phyloP scores from a whole-genome alignment of 2,888 invertebrate species.

The Tetramorium bicarinatum region DNA sequence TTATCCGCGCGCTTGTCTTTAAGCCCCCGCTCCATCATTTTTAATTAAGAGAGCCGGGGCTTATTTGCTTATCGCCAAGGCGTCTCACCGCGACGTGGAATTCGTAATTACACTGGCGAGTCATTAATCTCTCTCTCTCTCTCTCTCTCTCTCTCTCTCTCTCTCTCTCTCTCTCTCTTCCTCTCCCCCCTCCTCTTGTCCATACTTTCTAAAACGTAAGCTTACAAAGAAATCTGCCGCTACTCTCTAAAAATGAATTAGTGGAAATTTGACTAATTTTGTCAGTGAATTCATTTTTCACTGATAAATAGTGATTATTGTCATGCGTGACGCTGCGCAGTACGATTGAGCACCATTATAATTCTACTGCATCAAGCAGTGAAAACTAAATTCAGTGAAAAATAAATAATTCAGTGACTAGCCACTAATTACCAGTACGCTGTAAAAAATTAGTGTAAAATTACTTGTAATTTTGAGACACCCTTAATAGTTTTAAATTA shows the following conservation, averaged over 20 bases:
- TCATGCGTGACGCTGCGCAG: no score
- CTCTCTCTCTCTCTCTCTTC: not conserved
- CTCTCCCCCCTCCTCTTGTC: slow-evolving; percentile 32
- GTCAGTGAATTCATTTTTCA: no score
- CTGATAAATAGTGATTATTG: no score
- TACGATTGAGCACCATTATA: no score
- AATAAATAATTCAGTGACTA: no score
- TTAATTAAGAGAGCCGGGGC: slow-evolving; percentile 75
- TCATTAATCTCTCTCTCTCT: slow-evolving; percentile 15
- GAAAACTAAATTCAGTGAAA: no score
- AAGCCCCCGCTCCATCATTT: slow-evolving; percentile 71
- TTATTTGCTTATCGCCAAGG: slow-evolving; percentile 71
- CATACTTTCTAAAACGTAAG: slow-evolving; percentile 6
- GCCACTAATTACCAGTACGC: no score
- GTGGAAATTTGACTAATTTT: no score
- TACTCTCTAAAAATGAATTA: not conserved
- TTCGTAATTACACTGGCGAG: slow-evolving; percentile 61
- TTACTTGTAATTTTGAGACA: no score
- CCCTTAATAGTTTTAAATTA: no score
- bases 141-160: not conserved
- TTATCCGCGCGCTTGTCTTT: slow-evolving; percentile 56
- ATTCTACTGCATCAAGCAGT: no score
- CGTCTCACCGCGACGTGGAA: slow-evolving; percentile 58
- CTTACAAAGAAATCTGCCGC: not conserved
- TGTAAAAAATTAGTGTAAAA: no score